Conservation (phyloP, 1,140 invertebrate genomes). For the Lasioglossum albipes region DNA sequence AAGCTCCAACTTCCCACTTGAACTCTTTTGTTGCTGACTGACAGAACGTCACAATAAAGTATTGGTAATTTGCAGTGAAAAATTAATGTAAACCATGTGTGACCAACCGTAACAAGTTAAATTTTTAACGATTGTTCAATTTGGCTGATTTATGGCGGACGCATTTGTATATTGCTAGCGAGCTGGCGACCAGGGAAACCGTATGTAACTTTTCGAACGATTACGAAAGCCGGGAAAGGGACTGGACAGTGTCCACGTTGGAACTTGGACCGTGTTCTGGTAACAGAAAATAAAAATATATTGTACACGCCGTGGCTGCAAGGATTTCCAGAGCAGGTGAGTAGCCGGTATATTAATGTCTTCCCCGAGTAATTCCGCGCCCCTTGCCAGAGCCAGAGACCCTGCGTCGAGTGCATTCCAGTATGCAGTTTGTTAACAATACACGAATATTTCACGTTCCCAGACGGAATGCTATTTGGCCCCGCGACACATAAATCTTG, state of each 20-base stretch:
- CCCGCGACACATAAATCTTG: background rate
- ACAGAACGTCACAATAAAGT: too few species aligned
- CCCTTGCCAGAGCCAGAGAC: background rate
- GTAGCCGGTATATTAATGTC: conserved; percentile 1
- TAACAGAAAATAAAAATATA: background rate
- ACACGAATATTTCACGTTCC: conserved; percentile 7
- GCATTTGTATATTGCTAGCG: background rate
- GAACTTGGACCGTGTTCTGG: background rate
- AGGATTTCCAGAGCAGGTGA: conserved; percentile 1
- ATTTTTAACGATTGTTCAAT: background rate
- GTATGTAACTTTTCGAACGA: background rate
- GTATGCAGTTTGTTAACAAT: conserved; percentile 5
- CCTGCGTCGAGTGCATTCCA: background rate
- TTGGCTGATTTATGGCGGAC: background rate
- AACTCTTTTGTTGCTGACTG: too few species aligned
- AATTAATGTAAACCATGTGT: too few species aligned
- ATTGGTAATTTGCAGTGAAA: too few species aligned
- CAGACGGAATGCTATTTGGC: background rate
- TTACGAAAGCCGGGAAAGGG: background rate
- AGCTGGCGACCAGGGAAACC: background rate
- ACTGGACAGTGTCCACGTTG: background rate
- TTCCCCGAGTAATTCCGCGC: conserved; percentile 2
- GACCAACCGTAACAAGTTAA: too few species aligned
- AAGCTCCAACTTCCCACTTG: too few species aligned
- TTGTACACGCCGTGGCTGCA: background rate